Base-by-base conservation (phyloP, 1,140 invertebrate species). In the Aphaenogaster rudis region DNA sequence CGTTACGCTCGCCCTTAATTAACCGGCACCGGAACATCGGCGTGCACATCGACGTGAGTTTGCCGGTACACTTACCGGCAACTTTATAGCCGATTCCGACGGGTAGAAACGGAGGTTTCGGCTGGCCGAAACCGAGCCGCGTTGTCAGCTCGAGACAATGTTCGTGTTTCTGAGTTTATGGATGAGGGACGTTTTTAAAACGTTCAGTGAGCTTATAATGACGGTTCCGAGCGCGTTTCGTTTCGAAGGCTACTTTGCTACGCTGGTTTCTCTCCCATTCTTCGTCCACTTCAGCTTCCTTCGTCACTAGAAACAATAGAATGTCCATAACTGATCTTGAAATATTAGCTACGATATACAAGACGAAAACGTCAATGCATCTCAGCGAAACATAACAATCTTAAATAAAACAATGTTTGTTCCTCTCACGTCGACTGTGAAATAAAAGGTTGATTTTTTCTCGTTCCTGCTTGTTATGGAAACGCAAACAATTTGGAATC, bases 111-210 rank as follows among this genome's bases (percentile, higher is more conserved):
- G 21, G 45, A 61, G 21, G 39, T 77, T 61, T 45, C 54, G 57
- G 57, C 1, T 11, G 66, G 21, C 33, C 54, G 28, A 78, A n/a
- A 45, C 50, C 28, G 21, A 42, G 28, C 15, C 39, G 39, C 7
- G 21, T 21, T n/a, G 54, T 59, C 69, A 61, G 33, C 13, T 8
- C n/a, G 54, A 84, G 33, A 84, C 69, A 82, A 82, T 82, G 39
- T 67, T 72, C 15, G 42, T 28, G 64, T 78, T 85, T 76, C 52
- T 84, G 54, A 48, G 66, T 91, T 91, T 91, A 91, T 88, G 88
- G 52, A 72, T 33, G 63, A 71, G 61, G 39, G 74, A 61, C 5
- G 66, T 66, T 50, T 57, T 86, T 89, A 52, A 88, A 81, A 33
- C n/a, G 86, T 52, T 88, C 67, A 11, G 36, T 57, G 84, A 84